Evolutionary conservation across 2,113 vertebrate species (phyloP), one percentile per base, ranked within the genome.

Genomic region (Oreotrochilus melanogaster): DNA sequence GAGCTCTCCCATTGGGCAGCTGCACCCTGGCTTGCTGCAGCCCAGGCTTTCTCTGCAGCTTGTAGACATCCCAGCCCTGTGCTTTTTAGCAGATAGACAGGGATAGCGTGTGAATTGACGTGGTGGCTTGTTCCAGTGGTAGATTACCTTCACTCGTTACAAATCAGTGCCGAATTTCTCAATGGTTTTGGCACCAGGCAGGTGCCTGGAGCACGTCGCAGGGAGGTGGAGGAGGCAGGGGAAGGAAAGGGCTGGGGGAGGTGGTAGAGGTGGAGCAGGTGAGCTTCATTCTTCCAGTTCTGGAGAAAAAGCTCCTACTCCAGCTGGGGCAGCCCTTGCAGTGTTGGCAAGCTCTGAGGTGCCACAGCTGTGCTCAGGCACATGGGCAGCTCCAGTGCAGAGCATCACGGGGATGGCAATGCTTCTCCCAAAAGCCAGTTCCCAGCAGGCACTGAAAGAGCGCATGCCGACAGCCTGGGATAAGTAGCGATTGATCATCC

Each of bases 181-280:
- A 23, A 76, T 4, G 47, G 64, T 91, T 94, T 94, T 96, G 96
- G 96, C 96, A 91, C 56, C 47, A 87, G 86, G 67, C 89, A 92
- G 91, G 91, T 96, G 96, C 89, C 89, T 92, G 89, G 76, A 96
- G 93, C 96, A 96, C 80, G 69, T 96, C 0, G 42, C 35, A 9
- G 66, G 86, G 93, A 91, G 35, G 57, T 6, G 24, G 45, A 35
- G 61, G 65, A 66, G 21, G 39, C 39, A 39, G 16, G n/a, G 43
- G 57, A 66, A 85, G 70, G 66, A 43, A 65, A 60, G 30, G 31
- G 22, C 21, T 39, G 23, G 35, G 43, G 24, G 47, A 73, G 79
- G 72, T 3, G 0, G 72, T 0, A 3, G 64, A 88, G 95, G 72
- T 0, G 2, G 86, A 93, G 92, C 92, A 95, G 94, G 93, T 94